Conservation (phyloP, 2,113 vertebrate genomes). For the Paradisaea rubra region DNA sequence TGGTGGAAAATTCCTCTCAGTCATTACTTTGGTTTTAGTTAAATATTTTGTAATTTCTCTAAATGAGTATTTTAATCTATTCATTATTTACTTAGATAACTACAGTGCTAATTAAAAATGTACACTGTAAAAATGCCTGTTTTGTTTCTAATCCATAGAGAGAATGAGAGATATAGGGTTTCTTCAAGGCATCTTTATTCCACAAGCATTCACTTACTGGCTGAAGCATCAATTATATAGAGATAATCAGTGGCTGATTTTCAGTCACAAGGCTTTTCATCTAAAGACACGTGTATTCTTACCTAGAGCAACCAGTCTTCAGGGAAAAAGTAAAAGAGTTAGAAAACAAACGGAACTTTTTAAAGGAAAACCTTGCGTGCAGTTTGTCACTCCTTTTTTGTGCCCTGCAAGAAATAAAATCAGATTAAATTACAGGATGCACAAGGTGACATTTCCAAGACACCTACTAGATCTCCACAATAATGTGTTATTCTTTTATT, state of each 20-base stretch:
- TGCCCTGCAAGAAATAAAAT: not conserved
- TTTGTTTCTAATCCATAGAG: slow-evolving; percentile 24
- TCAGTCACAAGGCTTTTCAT: slow-evolving; percentile 9
- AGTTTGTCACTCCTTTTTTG: not conserved
- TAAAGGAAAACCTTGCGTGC: not conserved
- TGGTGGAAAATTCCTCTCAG: not conserved
- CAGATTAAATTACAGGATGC: not conserved
- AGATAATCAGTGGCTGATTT: slow-evolving; percentile 18
- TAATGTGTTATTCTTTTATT: not conserved
- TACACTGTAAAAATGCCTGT: not conserved
- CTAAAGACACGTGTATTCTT: not conserved
- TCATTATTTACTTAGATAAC: slow-evolving; percentile 45
- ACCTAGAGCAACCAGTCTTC: not conserved
- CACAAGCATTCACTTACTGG: not conserved
- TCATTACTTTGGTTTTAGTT: slow-evolving; percentile 13
- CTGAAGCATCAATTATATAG: slow-evolving; percentile 18
- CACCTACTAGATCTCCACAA: not conserved
- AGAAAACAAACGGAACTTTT: not conserved
- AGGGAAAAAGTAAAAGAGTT: not conserved
- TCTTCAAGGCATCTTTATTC: not conserved
- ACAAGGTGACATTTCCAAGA: not conserved
- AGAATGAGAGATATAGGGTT: not conserved
- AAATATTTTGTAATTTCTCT: slow-evolving; percentile 30
- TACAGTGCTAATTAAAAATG: slow-evolving; percentile 7
- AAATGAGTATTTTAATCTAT: not conserved